Percentiles rank a stretch among this genome's conserved stretches.
Conservation (phyloP, 2,888 invertebrate species). For the Epirrhoe tristata region DNA sequence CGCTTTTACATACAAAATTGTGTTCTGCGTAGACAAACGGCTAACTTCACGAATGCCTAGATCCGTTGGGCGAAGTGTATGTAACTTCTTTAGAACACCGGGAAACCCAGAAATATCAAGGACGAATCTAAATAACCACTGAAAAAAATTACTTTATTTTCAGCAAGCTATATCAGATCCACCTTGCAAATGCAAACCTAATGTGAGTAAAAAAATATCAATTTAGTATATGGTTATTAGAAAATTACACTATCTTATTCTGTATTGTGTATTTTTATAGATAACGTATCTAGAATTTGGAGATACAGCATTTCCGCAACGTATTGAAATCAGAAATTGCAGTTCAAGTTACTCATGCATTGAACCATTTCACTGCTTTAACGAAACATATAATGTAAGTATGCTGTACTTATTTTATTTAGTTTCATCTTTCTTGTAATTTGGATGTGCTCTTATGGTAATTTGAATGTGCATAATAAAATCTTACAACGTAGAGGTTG, state of each 20-base stretch:
- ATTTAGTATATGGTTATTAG: neutral
- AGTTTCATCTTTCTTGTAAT: no score
- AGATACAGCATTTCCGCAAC: slow-evolving; percentile 60
- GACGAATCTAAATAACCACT: neutral
- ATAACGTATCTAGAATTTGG: slow-evolving; percentile 54
- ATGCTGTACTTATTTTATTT: neutral
- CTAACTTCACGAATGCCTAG: no score
- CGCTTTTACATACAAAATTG: no score
- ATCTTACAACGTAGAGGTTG: no score
- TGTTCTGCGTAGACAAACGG: no score
- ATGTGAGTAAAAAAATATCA: slow-evolving; percentile 50
- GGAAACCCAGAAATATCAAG: no score
- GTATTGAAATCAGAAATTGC: slow-evolving; percentile 62
- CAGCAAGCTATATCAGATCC: slow-evolving; percentile 63
- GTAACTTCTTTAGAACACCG: no score
- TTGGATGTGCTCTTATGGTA: no score
- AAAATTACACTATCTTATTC: neutral
- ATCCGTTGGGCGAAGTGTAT: no score
- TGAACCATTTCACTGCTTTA: slow-evolving; percentile 62
- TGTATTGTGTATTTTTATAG: slow-evolving; percentile 51
- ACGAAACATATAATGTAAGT: slow-evolving; percentile 66
- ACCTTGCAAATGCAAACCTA: slow-evolving; percentile 60
- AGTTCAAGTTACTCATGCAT: slow-evolving; percentile 55
- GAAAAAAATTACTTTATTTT: slow-evolving; percentile 7
- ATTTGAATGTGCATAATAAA: no score